Conservation (phyloP, 1,140 invertebrate species). For the Brachionus plicatilis region DNA sequence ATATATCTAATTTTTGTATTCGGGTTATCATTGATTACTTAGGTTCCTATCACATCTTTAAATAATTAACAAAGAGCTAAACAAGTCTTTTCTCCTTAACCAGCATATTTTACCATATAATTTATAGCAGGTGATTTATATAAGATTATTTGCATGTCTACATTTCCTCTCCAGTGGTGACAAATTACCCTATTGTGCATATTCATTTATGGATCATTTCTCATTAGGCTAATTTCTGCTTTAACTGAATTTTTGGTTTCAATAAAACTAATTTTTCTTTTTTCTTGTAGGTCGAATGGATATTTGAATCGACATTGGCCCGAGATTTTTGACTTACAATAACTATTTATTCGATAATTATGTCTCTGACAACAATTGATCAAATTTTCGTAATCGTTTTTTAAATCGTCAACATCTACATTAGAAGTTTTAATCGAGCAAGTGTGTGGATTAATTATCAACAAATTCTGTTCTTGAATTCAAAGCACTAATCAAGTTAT, state of each 20-base stretch:
- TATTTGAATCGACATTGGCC: slow-evolving; percentile 9
- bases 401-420: not conserved
- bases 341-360: not conserved
- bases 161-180: not conserved
- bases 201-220: not conserved
- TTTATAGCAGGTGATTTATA: slow-evolving; percentile 1
- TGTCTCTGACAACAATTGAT: slow-evolving; percentile 8
- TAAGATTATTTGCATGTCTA: slow-evolving; percentile 23
- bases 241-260: not conserved
- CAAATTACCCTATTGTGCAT: not conserved
- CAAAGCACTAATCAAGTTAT: not conserved
- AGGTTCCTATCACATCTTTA: not conserved
- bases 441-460: not conserved
- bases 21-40: not conserved
- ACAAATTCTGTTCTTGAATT: not conserved
- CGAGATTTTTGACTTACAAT: not conserved
- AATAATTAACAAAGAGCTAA: slow-evolving; percentile 5
- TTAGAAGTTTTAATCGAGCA: not conserved
- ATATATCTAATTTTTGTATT: not conserved
- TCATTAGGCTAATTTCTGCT: not conserved
- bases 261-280: slow-evolving; percentile 17
- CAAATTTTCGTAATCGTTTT: not conserved
- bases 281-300: not conserved
- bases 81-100: slow-evolving; percentile 1
- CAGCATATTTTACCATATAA: slow-evolving; percentile 7